phyloP scores from a whole-genome alignment of 1,140 invertebrate species.

The Uloborus diversus region DNA sequence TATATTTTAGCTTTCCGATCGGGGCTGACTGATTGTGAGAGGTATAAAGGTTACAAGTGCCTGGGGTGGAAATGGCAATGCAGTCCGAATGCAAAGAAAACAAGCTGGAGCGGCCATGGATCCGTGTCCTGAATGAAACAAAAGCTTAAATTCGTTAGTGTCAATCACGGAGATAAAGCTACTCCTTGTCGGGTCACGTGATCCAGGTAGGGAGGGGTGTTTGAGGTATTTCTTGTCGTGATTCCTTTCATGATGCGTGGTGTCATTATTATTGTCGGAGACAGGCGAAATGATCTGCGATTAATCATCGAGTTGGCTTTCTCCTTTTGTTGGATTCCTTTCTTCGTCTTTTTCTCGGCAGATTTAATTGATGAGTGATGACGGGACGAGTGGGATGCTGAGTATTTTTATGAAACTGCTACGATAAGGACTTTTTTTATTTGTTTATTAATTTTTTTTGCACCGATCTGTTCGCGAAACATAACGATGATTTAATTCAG shows the following conservation, averaged over 20 bases:
- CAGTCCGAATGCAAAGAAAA: too few species aligned
- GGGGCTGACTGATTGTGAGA: conserved; percentile 17
- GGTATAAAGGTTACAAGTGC: conserved; percentile 27
- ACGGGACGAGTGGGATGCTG: too few species aligned
- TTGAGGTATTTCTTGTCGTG: not conserved
- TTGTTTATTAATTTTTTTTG: too few species aligned
- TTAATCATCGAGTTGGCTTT: conserved; percentile 24
- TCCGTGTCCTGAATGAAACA: conserved; percentile 9
- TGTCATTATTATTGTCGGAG: conserved; percentile 44
- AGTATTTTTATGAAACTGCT: too few species aligned
- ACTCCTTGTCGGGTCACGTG: conserved; percentile 7
- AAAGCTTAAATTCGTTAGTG: conserved; percentile 27
- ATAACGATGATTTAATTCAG: too few species aligned
- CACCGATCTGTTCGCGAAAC: too few species aligned
- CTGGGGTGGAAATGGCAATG: too few species aligned
- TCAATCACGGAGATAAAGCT: conserved; percentile 30
- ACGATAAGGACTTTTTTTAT: too few species aligned
- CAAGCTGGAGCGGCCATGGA: too few species aligned
- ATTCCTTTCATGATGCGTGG: conserved; percentile 9
- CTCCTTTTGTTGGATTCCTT: not conserved
- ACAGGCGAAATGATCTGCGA: conserved; percentile 1
- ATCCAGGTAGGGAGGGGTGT: not conserved
- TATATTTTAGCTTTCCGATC: conserved; percentile 29
- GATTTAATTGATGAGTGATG: conserved; percentile 8
- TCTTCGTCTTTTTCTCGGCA: not conserved